Conservation (phyloP, 2,113 vertebrate species). For the Forbesichthys agassizii region DNA sequence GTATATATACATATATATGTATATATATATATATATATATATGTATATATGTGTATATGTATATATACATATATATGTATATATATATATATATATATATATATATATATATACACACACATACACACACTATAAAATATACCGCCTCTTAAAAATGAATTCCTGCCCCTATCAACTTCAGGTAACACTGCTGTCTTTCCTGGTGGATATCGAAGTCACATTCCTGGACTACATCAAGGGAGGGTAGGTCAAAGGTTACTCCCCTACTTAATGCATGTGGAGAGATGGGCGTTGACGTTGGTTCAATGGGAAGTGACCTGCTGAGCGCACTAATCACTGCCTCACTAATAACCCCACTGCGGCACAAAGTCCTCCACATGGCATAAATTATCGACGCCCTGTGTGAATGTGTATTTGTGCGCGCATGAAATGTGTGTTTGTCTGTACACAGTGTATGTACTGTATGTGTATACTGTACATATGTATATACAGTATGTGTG, state of each 20-base stretch:
- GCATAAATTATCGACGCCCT: neutral
- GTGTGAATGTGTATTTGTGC: neutral
- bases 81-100: too few species aligned
- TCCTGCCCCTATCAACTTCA: constrained; percentile 60
- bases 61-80: too few species aligned
- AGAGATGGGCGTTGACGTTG: constrained; percentile 14
- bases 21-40: too few species aligned
- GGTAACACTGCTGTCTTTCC: constrained; percentile 97
- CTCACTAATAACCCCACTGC: constrained; percentile 21
- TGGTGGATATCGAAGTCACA: constrained; percentile 96
- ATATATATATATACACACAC: too few species aligned
- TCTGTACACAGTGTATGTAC: neutral
- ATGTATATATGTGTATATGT: too few species aligned
- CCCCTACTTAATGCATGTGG: constrained; percentile 1
- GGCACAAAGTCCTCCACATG: too few species aligned
- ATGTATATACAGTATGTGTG: too few species aligned
- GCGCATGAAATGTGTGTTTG: neutral
- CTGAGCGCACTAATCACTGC: constrained; percentile 22
- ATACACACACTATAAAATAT: too few species aligned
- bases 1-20: too few species aligned
- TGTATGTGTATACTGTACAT: neutral
- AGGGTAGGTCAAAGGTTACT: constrained; percentile 82
- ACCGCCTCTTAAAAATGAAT: too few species aligned
- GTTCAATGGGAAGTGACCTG: constrained; percentile 37
- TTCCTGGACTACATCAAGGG: constrained; percentile 99